These are phyloP conservation scores for Clitarchus hookeri DNA, from an alignment of 2,888 invertebrate species.

Conservation along the genomic window DNA sequence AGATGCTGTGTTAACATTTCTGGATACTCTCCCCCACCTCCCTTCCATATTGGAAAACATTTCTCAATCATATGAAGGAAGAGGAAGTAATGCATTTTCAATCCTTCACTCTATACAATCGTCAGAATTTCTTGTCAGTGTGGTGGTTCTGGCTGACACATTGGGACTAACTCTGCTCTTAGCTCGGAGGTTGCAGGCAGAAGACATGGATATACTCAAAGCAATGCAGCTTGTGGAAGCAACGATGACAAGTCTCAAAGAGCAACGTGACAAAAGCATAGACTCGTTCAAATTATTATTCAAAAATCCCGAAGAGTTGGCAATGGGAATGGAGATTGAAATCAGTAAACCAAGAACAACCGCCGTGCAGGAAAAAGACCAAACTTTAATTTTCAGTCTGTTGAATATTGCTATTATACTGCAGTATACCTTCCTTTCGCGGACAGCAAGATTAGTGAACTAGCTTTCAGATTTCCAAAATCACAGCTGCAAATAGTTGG, in stretches of 20 bases:
- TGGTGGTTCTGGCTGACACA: not conserved
- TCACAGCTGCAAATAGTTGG: slow-evolving; percentile 11
- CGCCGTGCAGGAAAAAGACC: not conserved
- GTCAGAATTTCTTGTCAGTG: slow-evolving; percentile 18
- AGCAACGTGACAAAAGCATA: not conserved
- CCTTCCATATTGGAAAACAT: not conserved
- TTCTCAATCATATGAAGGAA: not conserved
- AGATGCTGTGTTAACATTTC: slow-evolving; percentile 11
- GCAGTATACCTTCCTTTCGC: slow-evolving; percentile 10
- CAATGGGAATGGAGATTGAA: not conserved
- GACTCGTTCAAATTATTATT: not conserved
- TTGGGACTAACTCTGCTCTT: slow-evolving; percentile 16
- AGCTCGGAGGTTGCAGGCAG: not conserved
- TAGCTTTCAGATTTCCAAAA: slow-evolving; percentile 15
- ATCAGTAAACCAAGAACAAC: slow-evolving; percentile 16
- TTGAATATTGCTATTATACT: not conserved
- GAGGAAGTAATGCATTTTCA: slow-evolving; percentile 24
- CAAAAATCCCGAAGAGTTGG: not conserved
- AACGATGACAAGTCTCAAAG: not conserved
- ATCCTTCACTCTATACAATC: slow-evolving; percentile 4
- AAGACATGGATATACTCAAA: not conserved
- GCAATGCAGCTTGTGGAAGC: not conserved
- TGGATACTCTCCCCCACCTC: not conserved
- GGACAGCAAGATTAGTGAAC: not conserved
- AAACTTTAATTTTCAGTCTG: not conserved